Evolutionary conservation across 2,797 vertebrate species (phyloP).

Genomic region (Lepus oiostolus): DNA sequence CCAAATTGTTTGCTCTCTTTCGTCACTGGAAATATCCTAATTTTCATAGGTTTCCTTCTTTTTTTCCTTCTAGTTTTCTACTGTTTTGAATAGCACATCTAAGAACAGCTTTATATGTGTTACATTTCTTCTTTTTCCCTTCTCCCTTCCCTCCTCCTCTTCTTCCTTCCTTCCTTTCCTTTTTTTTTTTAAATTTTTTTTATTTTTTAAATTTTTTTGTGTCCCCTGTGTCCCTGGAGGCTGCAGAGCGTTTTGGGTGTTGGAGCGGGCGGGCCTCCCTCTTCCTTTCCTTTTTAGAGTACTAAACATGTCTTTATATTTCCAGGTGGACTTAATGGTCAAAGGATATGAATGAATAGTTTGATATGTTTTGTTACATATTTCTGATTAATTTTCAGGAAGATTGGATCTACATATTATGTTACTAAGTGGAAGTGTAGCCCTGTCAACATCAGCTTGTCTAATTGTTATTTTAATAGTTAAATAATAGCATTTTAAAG

Average conservation of each 20-base stretch:
- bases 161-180: background rate
- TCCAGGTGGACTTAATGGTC: constrained; percentile 26
- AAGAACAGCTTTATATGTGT: constrained; percentile 33
- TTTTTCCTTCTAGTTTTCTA: constrained; percentile 24
- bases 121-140: constrained; percentile 25
- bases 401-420: background rate
- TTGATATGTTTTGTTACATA: background rate
- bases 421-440: background rate
- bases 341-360: constrained; percentile 13
- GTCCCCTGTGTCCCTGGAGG: no score
- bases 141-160: background rate
- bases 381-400: constrained; percentile 56
- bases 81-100: constrained; percentile 17
- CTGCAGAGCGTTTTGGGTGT: no score
- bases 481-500: constrained; percentile 4
- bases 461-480: constrained; percentile 41
- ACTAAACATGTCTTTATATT: constrained; percentile 48
- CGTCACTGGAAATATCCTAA: background rate
- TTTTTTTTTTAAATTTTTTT: background rate
- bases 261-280: no score
- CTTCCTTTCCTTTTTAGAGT: background rate
- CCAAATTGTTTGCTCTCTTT: background rate
- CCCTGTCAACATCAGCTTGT: background rate
- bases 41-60: background rate
- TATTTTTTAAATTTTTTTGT: no score